A percentile compares a stretch with the other conserved stretches of the same genome.
Evolutionary conservation across 2,888 invertebrate species (phyloP).

Genomic region (Athalia circularis): DNA sequence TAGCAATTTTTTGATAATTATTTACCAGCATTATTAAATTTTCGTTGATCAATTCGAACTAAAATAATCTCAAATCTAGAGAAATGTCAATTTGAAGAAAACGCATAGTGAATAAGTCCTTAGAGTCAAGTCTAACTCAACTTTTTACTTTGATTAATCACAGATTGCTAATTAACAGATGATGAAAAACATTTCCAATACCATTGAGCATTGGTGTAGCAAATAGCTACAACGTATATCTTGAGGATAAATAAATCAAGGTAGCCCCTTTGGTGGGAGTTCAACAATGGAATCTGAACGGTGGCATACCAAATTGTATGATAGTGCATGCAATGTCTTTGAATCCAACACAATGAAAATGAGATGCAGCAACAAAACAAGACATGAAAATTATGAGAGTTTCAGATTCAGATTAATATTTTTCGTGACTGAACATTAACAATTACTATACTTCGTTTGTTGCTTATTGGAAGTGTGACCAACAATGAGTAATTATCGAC

Average conservation of each 20-base stretch:
- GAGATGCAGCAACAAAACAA: constrained; percentile 7
- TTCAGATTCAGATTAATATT: not conserved
- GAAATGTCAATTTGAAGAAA: too few species aligned
- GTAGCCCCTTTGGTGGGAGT: constrained; percentile 4
- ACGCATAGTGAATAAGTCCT: too few species aligned
- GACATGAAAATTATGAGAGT: not conserved
- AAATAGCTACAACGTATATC: not conserved
- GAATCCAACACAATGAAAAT: constrained; percentile 39
- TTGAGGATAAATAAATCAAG: constrained; percentile 3
- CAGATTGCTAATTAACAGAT: not conserved
- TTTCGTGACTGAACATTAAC: not conserved
- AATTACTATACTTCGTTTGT: too few species aligned
- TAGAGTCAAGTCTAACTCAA: too few species aligned
- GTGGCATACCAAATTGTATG: constrained; percentile 18
- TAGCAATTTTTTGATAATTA: too few species aligned
- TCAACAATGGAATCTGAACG: constrained; percentile 22
- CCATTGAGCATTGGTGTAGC: not conserved
- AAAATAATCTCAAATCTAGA: too few species aligned
- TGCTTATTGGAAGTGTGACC: too few species aligned
- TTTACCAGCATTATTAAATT: too few species aligned
- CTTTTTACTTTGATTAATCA: not conserved
- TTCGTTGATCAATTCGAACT: too few species aligned
- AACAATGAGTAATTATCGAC: too few species aligned
- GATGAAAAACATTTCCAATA: not conserved
- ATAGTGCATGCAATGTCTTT: constrained; percentile 10